Conservation (phyloP, 2,113 vertebrate species). For the Platichthys stellatus region DNA sequence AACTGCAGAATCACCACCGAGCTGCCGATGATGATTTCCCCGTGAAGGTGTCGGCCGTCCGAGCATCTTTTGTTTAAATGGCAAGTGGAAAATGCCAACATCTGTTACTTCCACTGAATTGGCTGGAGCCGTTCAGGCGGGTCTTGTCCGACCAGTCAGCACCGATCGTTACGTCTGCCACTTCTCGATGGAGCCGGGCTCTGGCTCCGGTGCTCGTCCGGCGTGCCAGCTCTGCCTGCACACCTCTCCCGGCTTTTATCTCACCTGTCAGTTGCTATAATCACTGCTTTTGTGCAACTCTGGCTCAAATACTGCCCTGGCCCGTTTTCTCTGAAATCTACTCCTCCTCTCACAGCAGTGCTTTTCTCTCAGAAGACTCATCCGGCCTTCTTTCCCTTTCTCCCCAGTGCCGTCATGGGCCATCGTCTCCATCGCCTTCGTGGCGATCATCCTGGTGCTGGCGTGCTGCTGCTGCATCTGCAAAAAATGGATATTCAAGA, state of each 20-base stretch:
- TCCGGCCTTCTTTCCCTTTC: conserved; percentile 1
- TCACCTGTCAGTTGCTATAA: conserved; percentile 41
- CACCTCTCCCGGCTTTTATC: conserved; percentile 38
- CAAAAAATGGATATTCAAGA: conserved; percentile 99
- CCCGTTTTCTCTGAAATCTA: neutral
- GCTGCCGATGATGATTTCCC: conserved; percentile 51
- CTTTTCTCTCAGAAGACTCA: conserved; percentile 9
- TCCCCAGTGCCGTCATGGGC: conserved; percentile 96
- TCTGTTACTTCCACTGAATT: conserved; percentile 76
- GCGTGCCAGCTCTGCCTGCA: conserved; percentile 2
- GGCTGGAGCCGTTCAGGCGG: conserved; percentile 47
- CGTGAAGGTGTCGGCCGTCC: conserved; percentile 59
- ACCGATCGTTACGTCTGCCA: conserved; percentile 61
- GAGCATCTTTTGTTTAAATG: conserved; percentile 61
- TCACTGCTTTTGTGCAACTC: conserved; percentile 14
- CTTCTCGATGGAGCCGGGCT: conserved; percentile 47
- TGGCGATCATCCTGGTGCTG: conserved; percentile 94
- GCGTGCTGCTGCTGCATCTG: conserved; percentile 99
- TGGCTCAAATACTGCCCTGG: neutral
- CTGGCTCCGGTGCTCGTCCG: neutral
- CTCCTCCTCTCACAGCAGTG: neutral
- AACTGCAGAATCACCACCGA: conserved; percentile 21
- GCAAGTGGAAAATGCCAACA: conserved; percentile 68
- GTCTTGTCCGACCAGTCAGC: conserved; percentile 41
- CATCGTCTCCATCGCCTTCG: conserved; percentile 97